phyloP scores from a whole-genome alignment of 2,113 vertebrate species.

The Pachypanchax playfairii region DNA sequence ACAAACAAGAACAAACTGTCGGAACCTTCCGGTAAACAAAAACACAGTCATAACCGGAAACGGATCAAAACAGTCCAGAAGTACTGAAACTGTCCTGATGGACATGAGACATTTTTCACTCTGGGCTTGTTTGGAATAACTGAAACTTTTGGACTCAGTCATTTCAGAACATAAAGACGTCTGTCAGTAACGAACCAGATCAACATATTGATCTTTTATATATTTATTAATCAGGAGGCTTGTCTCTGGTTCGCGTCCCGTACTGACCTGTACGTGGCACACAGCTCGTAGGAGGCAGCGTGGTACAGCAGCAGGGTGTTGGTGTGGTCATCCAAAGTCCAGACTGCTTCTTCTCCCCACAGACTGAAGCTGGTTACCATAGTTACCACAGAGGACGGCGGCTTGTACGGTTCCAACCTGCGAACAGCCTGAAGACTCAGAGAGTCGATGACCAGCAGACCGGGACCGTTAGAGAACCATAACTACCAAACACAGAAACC shows the following conservation, averaged over 20 bases:
- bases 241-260: background rate
- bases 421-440: conserved; percentile 78
- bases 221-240: background rate
- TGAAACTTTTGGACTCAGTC: too few relatives aligned
- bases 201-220: background rate
- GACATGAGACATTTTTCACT: too few relatives aligned
- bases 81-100: too few relatives aligned
- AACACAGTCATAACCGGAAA: too few relatives aligned
- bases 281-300: conserved; percentile 84
- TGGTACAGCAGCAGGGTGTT: conserved; percentile 91
- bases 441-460: conserved; percentile 87
- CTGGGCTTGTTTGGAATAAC: too few relatives aligned
- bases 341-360: conserved; percentile 88
- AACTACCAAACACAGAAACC: conserved; percentile 65
- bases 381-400: conserved; percentile 80
- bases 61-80: too few relatives aligned
- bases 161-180: too few relatives aligned
- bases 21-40: too few relatives aligned
- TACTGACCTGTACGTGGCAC: conserved; percentile 84
- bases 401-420: conserved; percentile 86
- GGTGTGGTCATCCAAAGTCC: conserved; percentile 87
- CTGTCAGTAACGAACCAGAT: too few relatives aligned
- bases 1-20: too few relatives aligned
- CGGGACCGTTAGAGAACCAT: conserved; percentile 95
- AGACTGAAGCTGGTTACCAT: conserved; percentile 82